A percentile compares a stretch with the other conserved stretches of the same genome.
Conservation (phyloP, 2,113 vertebrate genomes). For the Myocastor coypus region DNA sequence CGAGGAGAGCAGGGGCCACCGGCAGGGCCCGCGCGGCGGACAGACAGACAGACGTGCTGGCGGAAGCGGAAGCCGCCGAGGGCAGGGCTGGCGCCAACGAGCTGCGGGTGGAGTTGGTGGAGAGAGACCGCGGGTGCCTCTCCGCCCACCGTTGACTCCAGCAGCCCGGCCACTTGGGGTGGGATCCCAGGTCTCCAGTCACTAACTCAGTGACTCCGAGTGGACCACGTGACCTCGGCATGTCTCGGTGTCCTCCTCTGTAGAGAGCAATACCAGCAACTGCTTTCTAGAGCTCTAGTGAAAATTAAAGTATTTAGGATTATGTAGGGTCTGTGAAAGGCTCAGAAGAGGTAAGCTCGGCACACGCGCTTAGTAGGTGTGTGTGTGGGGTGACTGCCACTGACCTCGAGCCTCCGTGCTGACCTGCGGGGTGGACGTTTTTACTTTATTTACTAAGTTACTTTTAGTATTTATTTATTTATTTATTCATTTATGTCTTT, state of each 20-base stretch:
- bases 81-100: neutral
- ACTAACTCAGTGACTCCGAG: neutral
- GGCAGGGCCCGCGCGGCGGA: neutral
- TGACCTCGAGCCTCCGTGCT: neutral
- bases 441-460: neutral
- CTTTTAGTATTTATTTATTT: neutral
- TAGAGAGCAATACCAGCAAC: neutral
- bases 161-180: neutral
- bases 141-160: neutral
- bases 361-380: neutral
- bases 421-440: neutral
- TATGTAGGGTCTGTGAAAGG: neutral
- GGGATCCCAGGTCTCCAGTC: neutral
- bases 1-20: neutral
- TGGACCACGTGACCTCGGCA: neutral
- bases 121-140: neutral
- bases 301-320: slow-evolving; percentile 33
- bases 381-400: no score
- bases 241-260: neutral
- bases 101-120: neutral
- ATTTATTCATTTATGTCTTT: neutral
- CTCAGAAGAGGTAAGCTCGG: neutral
- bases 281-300: neutral
- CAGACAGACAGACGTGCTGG: neutral
- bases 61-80: neutral